Conservation (phyloP, 2,888 invertebrate species). For the Oscheius myriophilus region DNA sequence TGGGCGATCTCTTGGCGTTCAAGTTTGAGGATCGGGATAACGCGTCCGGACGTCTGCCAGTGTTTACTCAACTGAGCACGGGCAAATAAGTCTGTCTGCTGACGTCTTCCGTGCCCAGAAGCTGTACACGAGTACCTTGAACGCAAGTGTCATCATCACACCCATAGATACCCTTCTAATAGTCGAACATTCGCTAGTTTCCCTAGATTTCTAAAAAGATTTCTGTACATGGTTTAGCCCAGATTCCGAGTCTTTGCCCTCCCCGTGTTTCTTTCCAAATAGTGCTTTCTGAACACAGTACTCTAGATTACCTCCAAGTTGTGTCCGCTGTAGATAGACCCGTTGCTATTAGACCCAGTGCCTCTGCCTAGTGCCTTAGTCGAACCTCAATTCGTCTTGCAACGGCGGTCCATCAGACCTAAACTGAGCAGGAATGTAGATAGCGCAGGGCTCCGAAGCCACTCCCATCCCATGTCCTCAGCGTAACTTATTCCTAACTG, state of each 20-base stretch:
- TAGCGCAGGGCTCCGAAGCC: slow-evolving; percentile 9
- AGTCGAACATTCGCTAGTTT: slow-evolving; percentile 14
- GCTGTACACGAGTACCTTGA: slow-evolving; percentile 15
- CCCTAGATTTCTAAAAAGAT: slow-evolving; percentile 17
- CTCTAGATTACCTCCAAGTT: background rate
- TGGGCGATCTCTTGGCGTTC: slow-evolving; percentile 32
- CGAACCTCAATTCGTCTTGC: slow-evolving; percentile 1
- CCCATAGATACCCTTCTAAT: slow-evolving; percentile 10
- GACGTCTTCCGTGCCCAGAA: too few relatives aligned
- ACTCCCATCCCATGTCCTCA: slow-evolving; percentile 22
- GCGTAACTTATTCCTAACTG: slow-evolving; percentile 22
- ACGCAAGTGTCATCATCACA: slow-evolving; percentile 23
- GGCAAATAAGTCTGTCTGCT: slow-evolving; percentile 34
- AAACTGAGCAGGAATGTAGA: slow-evolving; percentile 22
- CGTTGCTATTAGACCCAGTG: slow-evolving; percentile 6
- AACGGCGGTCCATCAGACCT: background rate
- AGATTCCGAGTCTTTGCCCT: slow-evolving; percentile 20
- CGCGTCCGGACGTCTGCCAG: slow-evolving; percentile 51
- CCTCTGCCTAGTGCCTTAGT: slow-evolving; percentile 23
- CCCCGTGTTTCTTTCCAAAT: slow-evolving; percentile 26
- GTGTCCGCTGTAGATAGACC: slow-evolving; percentile 20
- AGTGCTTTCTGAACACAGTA: slow-evolving; percentile 24
- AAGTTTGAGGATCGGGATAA: slow-evolving; percentile 22
- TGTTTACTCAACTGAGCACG: slow-evolving; percentile 55
- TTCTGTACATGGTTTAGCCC: slow-evolving; percentile 23